These are phyloP conservation scores for Cliona cf. orientalis DNA, from an alignment of 37 sponge, comb jelly and placozoan genomes.

Conservation along the genomic window DNA sequence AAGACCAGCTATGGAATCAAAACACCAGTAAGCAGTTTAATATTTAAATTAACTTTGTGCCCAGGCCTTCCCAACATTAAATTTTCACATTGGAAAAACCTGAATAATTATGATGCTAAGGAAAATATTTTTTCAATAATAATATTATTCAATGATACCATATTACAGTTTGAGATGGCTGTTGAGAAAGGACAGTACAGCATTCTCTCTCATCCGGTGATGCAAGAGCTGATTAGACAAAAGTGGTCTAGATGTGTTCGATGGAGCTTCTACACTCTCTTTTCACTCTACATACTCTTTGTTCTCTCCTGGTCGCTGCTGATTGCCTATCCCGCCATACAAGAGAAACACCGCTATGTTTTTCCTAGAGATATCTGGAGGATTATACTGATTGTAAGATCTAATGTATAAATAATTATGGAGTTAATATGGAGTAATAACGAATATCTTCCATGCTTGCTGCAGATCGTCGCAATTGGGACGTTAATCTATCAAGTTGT, in stretches of 20 bases:
- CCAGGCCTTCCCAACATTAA: not conserved
- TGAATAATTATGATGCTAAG: not conserved
- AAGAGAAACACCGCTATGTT: constrained; percentile 16
- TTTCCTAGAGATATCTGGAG: constrained; percentile 51
- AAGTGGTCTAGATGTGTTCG: constrained; percentile 60
- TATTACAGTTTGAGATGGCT: constrained; percentile 35
- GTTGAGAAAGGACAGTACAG: constrained; percentile 24
- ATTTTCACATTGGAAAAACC: not conserved
- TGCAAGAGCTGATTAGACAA: constrained; percentile 51
- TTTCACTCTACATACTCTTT: constrained; percentile 26
- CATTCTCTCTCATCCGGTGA: constrained; percentile 61
- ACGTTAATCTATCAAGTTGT: constrained; percentile 8
- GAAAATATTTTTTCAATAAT: not conserved
- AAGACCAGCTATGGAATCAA: not conserved
- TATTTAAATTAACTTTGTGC: not conserved
- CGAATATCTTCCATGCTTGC: not conserved
- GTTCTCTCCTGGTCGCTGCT: constrained; percentile 45
- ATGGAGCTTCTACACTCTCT: constrained; percentile 7
- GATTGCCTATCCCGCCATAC: constrained; percentile 31
- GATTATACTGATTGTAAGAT: constrained; percentile 11
- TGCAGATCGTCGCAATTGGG: constrained; percentile 19
- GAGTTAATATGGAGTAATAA: not conserved
- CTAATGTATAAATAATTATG: not conserved
- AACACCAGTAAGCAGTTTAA: constrained; percentile 19
- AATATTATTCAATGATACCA: not conserved